Base-by-base conservation (phyloP, 2,888 invertebrate genomes). In the Masnerella sp. region DNA sequence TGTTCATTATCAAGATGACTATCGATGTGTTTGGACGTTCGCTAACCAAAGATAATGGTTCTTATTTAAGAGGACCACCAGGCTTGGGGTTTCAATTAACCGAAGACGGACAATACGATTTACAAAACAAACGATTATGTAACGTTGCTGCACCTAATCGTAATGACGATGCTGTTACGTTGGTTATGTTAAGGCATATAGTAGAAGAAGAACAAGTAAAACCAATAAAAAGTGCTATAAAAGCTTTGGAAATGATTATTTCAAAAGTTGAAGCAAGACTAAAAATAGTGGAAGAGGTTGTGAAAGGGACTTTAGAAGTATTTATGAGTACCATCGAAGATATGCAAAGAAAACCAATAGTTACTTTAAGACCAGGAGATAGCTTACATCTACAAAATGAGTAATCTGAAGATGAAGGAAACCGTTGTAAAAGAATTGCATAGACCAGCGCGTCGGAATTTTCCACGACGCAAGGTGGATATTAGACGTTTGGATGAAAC, bases 371-470 rank as follows among this genome's bases (percentile, higher is more conserved):
- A n/a, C n/a, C n/a, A n/a, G n/a, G n/a, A n/a, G n/a, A n/a, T 22
- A 7, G 22, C 22, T 4, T 22, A 5, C 7, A 5, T 22, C 5
- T 5, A 22, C 7, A 5, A 22, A 22, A 22, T 22, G 22, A 22
- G 7, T 4, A 3, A 22, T 22, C 7, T 22, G 22, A 40, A 15
- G n/a, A 34, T 36, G 9, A 12, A 52, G 7, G 9, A 42, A 59
- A 62, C 51, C 5, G 22, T 82, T 4, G 79, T 81, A 2, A 49
- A 78, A 54, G 87, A 88, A 73, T 65, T 88, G 5, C 85, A 88
- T 79, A 84, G 80, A 77, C 78, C 81, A 18, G 85, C 83, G 22
- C 75, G 87, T 45, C 78, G 74, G 69, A 87, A 88, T 78, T 85
- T 85, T 79, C 76, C 74, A 17, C 75, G 84, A 22, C 75, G 85